Evolutionary conservation across 2,797 vertebrate species (phyloP), one percentile per base, ranked within the genome.

Genomic region (Heterohyrax brucei): DNA sequence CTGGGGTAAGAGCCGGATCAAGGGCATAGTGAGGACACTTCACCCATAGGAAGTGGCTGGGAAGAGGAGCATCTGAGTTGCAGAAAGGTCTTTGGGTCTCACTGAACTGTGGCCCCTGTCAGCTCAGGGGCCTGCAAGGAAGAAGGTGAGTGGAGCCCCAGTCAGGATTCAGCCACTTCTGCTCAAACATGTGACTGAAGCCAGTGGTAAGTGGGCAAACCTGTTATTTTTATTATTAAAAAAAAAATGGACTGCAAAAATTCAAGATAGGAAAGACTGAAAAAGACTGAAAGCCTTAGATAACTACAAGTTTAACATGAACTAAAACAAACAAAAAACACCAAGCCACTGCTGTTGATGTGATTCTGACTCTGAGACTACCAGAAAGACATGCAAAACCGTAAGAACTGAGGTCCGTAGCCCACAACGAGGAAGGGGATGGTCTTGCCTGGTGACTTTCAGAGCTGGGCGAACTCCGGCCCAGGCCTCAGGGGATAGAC

Each of bases 141-240:
- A 39, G 0, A 1, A 33, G 6, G 7, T 2, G 70, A 78, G 10
- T 28, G 16, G n/a, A 80, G 53, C 28, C 33, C n/a, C 18, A 28
- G 66, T 50, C 62, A 80, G 61, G 48, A 76, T n/a, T 26, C 44
- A 21, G 48, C 44, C 48, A 83, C 33, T 66, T 85, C 50, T 46
- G 76, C 66, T 46, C 10, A 73, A 77, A 76, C 50, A 21, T 3
- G n/a, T n/a, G 16, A 50, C 16, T 75, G 48, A 85, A 77, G 24
- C n/a, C 26, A 88, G 81, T 30, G 59, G 77, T 59, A 83, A 86
- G 59, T 26, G 33, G n/a, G 75, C 19, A n/a, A 91, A 61, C 46
- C 46, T 53, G 46, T 5, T 48, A 44, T 18, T 70, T 62, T 61
- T 66, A 44, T 28, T 61, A 39, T 59, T 84, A 24, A 4, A 30